These are phyloP conservation scores for Catamblyrhynchus diadema DNA, from an alignment of 2,797 vertebrate species.

Conservation along the genomic window DNA sequence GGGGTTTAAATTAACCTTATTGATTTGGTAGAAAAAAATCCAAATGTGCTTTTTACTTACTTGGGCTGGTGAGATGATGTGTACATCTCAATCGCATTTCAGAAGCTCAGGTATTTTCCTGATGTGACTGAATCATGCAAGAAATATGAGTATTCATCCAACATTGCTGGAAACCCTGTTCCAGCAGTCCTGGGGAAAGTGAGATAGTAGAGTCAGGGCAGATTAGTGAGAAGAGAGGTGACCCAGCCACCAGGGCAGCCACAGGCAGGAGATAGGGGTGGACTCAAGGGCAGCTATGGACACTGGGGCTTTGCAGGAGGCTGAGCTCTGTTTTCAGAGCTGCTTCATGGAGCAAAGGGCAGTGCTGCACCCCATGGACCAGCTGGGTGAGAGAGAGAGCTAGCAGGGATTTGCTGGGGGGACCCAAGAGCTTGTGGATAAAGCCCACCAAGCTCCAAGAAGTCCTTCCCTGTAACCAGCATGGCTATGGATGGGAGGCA, in stretches of 20 bases:
- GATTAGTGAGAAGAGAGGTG: rapidly evolving
- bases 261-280: rapidly evolving
- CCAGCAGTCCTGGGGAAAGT: not conserved
- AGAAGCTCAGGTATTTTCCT: not conserved
- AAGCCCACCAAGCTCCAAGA: not conserved
- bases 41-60: not conserved
- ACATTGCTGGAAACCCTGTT: not conserved
- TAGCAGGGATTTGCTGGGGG: not conserved
- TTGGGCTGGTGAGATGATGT: not conserved
- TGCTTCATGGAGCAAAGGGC: not conserved
- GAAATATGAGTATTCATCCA: not conserved
- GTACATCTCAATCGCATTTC: not conserved
- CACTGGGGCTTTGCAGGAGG: not conserved
- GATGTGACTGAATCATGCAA: not conserved
- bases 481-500: rapidly evolving
- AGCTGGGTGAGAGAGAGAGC: not conserved
- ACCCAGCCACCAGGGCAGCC: not conserved
- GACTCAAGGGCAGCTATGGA: rapidly evolving
- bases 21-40: not conserved
- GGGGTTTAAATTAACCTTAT: not conserved
- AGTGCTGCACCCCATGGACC: not conserved
- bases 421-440: not conserved
- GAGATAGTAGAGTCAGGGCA: not conserved
- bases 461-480: not conserved
- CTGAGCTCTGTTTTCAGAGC: not conserved